Base-by-base conservation (phyloP, 2,888 invertebrate species). In the Lithophane leautieri region DNA sequence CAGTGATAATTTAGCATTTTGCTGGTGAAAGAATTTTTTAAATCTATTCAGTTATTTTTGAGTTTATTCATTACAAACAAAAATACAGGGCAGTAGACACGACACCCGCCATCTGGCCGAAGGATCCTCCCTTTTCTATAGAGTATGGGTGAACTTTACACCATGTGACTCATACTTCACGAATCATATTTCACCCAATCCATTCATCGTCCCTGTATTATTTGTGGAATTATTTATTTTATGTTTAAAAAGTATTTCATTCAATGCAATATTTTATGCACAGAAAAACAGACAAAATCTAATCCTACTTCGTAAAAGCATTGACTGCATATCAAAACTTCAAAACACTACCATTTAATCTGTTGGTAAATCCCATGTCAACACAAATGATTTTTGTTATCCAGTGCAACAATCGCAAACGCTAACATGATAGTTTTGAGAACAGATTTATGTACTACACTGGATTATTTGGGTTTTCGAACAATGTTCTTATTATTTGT, bases 321-420 rank as follows among this genome's bases (percentile, higher is more conserved):
- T n/a, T 22, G 42, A 28, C 28, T 42, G 1, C 16, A 25, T 19
- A 52, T 22, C 16, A 52, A 50, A 78, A 22, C 8, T 22, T 52
- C 50, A 58, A 28, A 67, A 44, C n/a, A 50, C 50, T 60, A 76
- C 74, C 6, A 60, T 78, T 68, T 78, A 50, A 78, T 78, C 78
- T 42, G 11, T 16, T 14, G 50, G 25, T 69, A 76, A 78, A 78
- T 25, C 70, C 50, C 14, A 16, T 25, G 78, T 60, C 70, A 60
- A 69, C 58, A 60, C 25, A 25, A 69, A 69, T 34, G 6, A 19
- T 62, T 47, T 78, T 56, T 66, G 60, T 56, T 50, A 42, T 62
- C 67, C 9, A 2, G n/a, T 60, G 1, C 4, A 52, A 58, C 69
- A 50, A 42, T 56, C 47, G 19, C 7, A 58, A 7, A n/a, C 0